A percentile compares a stretch with the other conserved stretches of the same genome.
phyloP scores from a whole-genome alignment of 2,797 vertebrate species.

The Falco cherrug region DNA sequence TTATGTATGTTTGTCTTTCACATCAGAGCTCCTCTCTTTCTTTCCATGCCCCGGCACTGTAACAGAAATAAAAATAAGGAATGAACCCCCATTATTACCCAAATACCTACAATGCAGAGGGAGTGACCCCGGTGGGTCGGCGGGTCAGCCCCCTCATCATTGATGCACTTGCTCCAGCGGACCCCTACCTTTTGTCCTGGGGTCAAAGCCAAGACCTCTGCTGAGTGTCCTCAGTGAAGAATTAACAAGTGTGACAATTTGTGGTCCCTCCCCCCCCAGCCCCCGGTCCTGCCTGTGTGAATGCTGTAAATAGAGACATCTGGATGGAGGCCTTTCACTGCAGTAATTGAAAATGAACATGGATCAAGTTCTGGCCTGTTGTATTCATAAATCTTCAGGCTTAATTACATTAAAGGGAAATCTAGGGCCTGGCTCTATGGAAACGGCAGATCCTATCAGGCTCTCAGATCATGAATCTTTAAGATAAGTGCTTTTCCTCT shows the following conservation, averaged over 20 bases:
- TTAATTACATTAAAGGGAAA: constrained; percentile 97
- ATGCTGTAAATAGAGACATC: constrained; percentile 90
- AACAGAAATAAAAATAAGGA: constrained; percentile 81
- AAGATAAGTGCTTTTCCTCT: constrained; percentile 80
- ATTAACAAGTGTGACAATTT: constrained; percentile 88
- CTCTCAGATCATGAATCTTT: constrained; percentile 87
- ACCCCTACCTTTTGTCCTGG: constrained; percentile 78
- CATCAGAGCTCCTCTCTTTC: constrained; percentile 76
- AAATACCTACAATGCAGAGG: constrained; percentile 84
- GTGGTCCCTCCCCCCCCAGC: constrained; percentile 76
- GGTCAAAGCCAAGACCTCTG: constrained; percentile 88
- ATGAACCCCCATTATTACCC: constrained; percentile 78
- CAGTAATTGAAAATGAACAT: constrained; percentile 90
- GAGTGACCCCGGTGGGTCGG: constrained; percentile 73
- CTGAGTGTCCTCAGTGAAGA: constrained; percentile 84
- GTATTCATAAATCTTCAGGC: constrained; percentile 93
- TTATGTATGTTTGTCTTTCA: constrained; percentile 84
- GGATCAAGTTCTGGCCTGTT: constrained; percentile 94
- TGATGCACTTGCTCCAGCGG: constrained; percentile 79
- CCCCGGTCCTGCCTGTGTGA: constrained; percentile 79
- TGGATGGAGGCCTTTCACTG: constrained; percentile 88
- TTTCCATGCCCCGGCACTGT: constrained; percentile 75
- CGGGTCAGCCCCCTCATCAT: constrained; percentile 80
- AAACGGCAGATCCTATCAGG: constrained; percentile 90
- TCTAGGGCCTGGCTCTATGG: constrained; percentile 88